Evolutionary conservation across 2,888 invertebrate species (phyloP).

Genomic region (Dasysyrphus tricinctus): DNA sequence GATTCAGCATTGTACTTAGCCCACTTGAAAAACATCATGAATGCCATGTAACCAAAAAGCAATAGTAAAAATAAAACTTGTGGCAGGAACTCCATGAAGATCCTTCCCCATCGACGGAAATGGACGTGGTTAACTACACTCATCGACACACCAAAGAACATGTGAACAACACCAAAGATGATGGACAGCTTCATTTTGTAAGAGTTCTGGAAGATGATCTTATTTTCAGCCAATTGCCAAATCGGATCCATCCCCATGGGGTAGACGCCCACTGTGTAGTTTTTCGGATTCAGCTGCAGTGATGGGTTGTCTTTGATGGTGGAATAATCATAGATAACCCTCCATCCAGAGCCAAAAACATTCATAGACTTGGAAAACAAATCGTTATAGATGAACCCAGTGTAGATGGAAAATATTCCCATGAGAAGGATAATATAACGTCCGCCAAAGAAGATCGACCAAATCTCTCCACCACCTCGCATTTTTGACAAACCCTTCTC

Average conservation of each 20-base stretch:
- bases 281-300: constrained; percentile 87
- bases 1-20: constrained; percentile 86
- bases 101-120: constrained; percentile 87
- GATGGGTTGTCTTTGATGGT: constrained; percentile 82
- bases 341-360: constrained; percentile 95
- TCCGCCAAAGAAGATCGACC: constrained; percentile 97
- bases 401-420: constrained; percentile 98
- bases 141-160: constrained; percentile 95
- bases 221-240: constrained; percentile 91
- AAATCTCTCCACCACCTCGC: constrained; percentile 91
- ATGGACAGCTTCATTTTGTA: constrained; percentile 98
- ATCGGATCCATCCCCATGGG: constrained; percentile 92
- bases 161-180: constrained; percentile 95
- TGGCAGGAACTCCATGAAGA: constrained; percentile 93
- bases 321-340: constrained; percentile 84
- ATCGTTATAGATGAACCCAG: constrained; percentile 98
- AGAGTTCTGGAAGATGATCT: constrained; percentile 96
- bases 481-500: constrained; percentile 89
- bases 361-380: constrained; percentile 96
- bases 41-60: constrained; percentile 94
- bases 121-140: constrained; percentile 90
- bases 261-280: constrained; percentile 84
- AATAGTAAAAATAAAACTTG: constrained; percentile 92
- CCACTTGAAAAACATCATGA: constrained; percentile 97
- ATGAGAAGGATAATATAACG: constrained; percentile 98